Base-by-base conservation (phyloP, 1,140 invertebrate genomes). In the Meloidogyne chitwoodi region DNA sequence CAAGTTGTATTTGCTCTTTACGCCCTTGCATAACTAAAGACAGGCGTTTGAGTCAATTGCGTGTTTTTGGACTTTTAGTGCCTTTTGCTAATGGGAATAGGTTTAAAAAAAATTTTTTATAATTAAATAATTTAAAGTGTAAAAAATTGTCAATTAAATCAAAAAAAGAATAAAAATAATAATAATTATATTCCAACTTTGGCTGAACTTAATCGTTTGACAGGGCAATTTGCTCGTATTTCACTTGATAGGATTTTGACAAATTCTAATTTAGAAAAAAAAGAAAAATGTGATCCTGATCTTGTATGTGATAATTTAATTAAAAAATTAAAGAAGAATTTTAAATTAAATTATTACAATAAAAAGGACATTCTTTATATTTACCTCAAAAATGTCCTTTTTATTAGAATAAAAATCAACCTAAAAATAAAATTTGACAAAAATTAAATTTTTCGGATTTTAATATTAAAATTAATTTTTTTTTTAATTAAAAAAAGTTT, bases 241-340 rank as follows among this genome's bases (percentile, higher is more conserved):
- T 41, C 71, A 16, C 56, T 73, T n/a, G 34, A 31, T 10, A 61
- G 24, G 2, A n/a, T 73, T 61, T 31, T 73, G 24, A n/a, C 19
- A 6, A n/a, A n/a, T n/a, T 63, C 19, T 34, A 22, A 22, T 16
- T 12, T 24, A 19, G 22, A 73, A 26, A 22, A 24, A 24, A 29
- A 26, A 4, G 71, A 73, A 22, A 61, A 48, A 29, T 73, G 71
- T 31, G 71, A 73, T 31, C 71, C 71, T 8, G 71, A 73, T 64
- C 29, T 73, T 61, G 41, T 73, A 26, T 16, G 4, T 12, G 10
- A 41, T 41, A 4, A 16, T 19, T 19, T 16, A 56, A 56, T 56
- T 56, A n/a, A n/a, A n/a, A n/a, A n/a, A n/a, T n/a, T n/a, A n/a
- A n/a, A n/a, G n/a, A n/a, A n/a, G n/a, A n/a, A n/a, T 38, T 4